These are phyloP conservation scores for Heliocidaris tuberculata DNA, from an alignment of 35 echinoderm and acorn worm genomes.

Conservation along the genomic window DNA sequence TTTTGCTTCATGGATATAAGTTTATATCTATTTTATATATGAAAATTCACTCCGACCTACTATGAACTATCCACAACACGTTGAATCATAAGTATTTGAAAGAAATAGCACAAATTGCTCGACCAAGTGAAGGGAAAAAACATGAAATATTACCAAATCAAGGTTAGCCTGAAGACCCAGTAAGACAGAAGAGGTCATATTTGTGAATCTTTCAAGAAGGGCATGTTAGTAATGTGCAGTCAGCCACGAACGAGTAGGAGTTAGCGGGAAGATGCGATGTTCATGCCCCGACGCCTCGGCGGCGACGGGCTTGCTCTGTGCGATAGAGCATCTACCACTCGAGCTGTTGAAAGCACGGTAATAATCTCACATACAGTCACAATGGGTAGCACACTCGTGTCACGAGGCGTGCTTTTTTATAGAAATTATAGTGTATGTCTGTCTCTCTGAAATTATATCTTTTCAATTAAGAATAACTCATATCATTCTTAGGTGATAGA, in stretches of 20 bases:
- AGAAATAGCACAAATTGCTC: neutral
- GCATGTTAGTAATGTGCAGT: neutral
- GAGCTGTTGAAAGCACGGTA: neutral
- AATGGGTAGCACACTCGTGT: no score
- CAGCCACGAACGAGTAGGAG: constrained; percentile 14
- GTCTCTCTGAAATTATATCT: no score
- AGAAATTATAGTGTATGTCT: no score
- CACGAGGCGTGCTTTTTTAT: no score
- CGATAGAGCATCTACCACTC: neutral
- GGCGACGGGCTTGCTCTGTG: neutral
- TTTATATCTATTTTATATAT: no score
- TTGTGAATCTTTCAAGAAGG: constrained; percentile 26
- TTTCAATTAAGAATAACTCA: no score
- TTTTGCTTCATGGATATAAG: no score
- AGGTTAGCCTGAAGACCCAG: neutral
- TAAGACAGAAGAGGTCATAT: neutral
- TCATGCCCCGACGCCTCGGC: constrained; percentile 32
- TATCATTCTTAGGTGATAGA: no score
- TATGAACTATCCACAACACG: neutral
- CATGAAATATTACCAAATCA: constrained; percentile 18
- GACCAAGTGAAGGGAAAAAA: neutral
- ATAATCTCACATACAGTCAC: no score
- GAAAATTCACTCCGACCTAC: neutral
- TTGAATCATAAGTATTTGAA: constrained; percentile 3
- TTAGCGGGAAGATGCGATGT: neutral